phyloP scores from a whole-genome alignment of 2,888 invertebrate genomes.

The Euzetes globulus region DNA sequence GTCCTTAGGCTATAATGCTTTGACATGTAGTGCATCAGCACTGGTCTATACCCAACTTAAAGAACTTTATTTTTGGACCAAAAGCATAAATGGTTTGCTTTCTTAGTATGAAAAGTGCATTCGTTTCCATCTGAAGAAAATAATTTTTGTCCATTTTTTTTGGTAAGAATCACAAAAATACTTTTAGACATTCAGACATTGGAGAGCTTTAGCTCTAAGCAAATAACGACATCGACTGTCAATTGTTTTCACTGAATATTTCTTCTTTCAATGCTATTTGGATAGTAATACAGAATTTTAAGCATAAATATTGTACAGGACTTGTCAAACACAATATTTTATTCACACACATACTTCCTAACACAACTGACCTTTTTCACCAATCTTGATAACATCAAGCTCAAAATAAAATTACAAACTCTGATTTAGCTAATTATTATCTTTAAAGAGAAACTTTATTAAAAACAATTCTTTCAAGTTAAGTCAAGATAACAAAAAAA shows the following conservation, averaged over 20 bases:
- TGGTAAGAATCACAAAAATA: no score
- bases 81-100: background rate
- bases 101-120: background rate
- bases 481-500: no score
- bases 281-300: background rate
- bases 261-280: background rate
- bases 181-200: background rate
- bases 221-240: background rate
- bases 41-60: background rate
- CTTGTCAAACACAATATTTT: no score
- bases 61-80: background rate
- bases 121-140: background rate
- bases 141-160: background rate
- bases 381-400: no score
- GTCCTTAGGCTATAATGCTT: slow-evolving; percentile 1
- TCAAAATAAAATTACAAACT: no score
- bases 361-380: no score
- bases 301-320: background rate
- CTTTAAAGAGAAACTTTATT: no score
- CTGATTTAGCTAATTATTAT: no score
- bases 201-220: slow-evolving; percentile 2
- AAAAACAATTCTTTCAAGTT: no score
- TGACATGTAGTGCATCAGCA: slow-evolving; percentile 11
- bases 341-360: background rate
- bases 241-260: slow-evolving; percentile 5